phyloP scores from a whole-genome alignment of 2,797 vertebrate genomes.

The Lacerta agilis region DNA sequence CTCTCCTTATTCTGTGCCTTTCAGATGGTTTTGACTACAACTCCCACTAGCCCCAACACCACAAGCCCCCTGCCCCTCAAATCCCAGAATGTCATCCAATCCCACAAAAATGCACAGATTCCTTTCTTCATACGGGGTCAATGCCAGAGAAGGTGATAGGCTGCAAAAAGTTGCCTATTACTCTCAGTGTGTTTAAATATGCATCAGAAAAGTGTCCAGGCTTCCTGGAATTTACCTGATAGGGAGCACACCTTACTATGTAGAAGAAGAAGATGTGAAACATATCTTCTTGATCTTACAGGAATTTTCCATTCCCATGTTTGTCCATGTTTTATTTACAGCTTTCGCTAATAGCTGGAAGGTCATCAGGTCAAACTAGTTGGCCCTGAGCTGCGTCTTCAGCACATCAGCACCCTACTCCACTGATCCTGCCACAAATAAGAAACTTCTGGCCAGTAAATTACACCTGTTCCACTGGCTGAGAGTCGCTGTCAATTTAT shows the following conservation, averaged over 20 bases:
- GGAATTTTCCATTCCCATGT: background rate
- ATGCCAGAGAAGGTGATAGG: background rate
- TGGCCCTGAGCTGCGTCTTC: background rate
- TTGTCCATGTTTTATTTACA: slow-evolving; percentile 16
- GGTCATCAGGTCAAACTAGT: background rate
- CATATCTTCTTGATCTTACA: background rate
- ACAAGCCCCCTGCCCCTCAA: too few species aligned
- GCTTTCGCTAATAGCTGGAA: background rate
- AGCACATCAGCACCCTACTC: background rate
- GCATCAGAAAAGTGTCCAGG: background rate
- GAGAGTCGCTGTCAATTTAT: slow-evolving; percentile 56
- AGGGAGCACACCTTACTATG: background rate
- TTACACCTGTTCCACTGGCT: slow-evolving; percentile 3
- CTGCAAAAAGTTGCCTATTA: background rate
- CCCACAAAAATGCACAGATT: too few species aligned
- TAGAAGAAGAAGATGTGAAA: background rate
- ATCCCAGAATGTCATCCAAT: too few species aligned
- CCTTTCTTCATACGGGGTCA: background rate
- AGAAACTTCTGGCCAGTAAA: slow-evolving; percentile 37
- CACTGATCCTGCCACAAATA: slow-evolving; percentile 13
- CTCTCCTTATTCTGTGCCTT: background rate
- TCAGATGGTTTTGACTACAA: too few species aligned
- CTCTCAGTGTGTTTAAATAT: slow-evolving; percentile 1
- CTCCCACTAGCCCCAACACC: too few species aligned
- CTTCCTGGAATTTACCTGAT: background rate